Evolutionary conservation across 1,140 invertebrate genomes (phyloP), one percentile per base, ranked within the genome.

Genomic region (Manduca sexta): DNA sequence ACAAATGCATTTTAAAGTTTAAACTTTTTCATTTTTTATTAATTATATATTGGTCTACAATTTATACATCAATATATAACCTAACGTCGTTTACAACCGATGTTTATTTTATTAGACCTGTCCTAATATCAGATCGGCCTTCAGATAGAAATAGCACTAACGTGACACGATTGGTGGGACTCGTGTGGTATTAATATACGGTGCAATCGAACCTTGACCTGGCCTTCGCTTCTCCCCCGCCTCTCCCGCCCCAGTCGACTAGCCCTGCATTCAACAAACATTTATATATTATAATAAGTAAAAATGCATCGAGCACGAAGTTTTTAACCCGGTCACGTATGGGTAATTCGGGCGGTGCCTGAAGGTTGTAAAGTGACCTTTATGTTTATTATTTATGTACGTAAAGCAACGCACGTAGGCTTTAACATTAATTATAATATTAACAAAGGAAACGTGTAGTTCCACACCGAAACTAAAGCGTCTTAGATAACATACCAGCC

Each of bases 151-250:
- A 60, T 72, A 64, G 52, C 51, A 39, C 47, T 61, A 56, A 49
- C 48, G 59, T 55, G 57, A 61, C 53, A 47, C 56, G 56, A 67
- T 64, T 45, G 57, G 56, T 46, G 57, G 56, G 30, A 29, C 45
- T 46, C 44, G 44, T 55, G 40, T 56, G 56, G 43, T 65, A 71
- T 63, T 64, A 64, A 68, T 71, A 70, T 47, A 51, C 43, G 48
- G 44, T 59, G 56, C 56, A 59, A 35, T 30, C 33, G 8, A 39
- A 41, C 61, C 61, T 64, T 64, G 61, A 60, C 61, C 56, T 34
- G 53, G 43, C 61, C 56, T 60, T 60, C 53, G 21, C 21, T 26
- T 1, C 55, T 31, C 38, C 34, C 2, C 33, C 12, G 11, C 42
- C 39, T 42, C 37, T 34, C 40, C 1, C 17, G 21, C 38, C 18